A percentile compares a stretch with the other conserved stretches of the same genome.
Conservation (phyloP, 2,113 vertebrate species). For the Odobenus rosmarus region DNA sequence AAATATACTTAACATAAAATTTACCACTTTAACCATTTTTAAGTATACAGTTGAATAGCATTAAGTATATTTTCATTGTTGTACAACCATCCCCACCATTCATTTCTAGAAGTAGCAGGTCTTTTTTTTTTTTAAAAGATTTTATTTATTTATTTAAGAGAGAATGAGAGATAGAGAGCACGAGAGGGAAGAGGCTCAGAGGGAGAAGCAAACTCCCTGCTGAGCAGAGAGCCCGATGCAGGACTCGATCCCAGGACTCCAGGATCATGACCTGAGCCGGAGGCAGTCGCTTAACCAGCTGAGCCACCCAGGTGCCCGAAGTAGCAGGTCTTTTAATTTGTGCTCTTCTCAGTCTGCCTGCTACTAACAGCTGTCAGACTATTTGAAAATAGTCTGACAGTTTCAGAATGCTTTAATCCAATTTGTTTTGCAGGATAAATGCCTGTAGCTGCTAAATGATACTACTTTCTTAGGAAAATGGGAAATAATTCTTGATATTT, state of each 20-base stretch:
- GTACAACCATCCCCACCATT: neutral
- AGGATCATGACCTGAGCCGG: too few species aligned
- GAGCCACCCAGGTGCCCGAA: neutral
- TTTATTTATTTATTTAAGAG: too few species aligned
- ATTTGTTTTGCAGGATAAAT: neutral
- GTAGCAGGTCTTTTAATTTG: neutral
- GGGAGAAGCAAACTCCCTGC: too few species aligned
- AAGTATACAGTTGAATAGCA: neutral
- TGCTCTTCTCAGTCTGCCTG: neutral
- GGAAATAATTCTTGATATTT: neutral
- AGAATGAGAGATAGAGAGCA: too few species aligned
- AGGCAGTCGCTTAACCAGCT: too few species aligned
- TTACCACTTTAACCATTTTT: neutral
- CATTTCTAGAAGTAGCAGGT: neutral
- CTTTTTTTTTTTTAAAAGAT: neutral
- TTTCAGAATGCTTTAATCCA: neutral
- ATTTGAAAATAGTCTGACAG: neutral
- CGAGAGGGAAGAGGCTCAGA: too few species aligned
- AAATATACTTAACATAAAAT: neutral
- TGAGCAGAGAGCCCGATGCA: too few species aligned
- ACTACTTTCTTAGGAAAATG: neutral
- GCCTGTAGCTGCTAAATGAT: neutral
- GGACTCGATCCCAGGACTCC: too few species aligned
- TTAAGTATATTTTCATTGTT: neutral
- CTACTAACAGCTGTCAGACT: neutral